phyloP scores from a whole-genome alignment of 53 echinoderm and acorn worm genomes.

The Astropecten irregularis region DNA sequence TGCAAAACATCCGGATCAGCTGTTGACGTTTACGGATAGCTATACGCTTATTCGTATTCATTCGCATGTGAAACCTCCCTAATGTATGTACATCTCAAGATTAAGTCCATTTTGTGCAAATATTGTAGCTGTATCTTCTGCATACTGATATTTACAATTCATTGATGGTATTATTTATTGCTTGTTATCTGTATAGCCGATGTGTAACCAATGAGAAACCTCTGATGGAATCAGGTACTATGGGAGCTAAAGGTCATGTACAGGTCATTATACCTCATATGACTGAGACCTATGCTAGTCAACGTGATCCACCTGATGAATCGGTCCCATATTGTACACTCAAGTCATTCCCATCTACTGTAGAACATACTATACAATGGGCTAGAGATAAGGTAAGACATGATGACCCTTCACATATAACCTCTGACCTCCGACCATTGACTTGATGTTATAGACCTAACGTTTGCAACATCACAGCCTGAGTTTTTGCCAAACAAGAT shows the following conservation, averaged over 20 bases:
- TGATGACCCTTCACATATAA: background rate
- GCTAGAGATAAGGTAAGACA: conserved; percentile 96
- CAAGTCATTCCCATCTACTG: conserved; percentile 93
- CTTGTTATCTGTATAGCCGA: conserved; percentile 62
- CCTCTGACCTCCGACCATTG: background rate
- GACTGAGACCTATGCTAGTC: conserved; percentile 91
- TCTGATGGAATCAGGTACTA: conserved; percentile 91
- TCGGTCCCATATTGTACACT: conserved; percentile 97
- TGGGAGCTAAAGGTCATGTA: conserved; percentile 98
- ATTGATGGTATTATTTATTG: background rate
- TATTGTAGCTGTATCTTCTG: no score
- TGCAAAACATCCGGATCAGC: no score
- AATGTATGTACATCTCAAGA: no score
- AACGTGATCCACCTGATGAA: conserved; percentile 88
- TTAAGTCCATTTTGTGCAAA: no score
- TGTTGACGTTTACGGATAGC: no score
- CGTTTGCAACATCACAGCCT: no score
- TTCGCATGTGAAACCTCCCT: no score
- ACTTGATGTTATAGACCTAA: no score
- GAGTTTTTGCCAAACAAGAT: no score
- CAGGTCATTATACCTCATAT: conserved; percentile 96
- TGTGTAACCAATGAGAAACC: conserved; percentile 90
- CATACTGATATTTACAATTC: no score
- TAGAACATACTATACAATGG: conserved; percentile 99
- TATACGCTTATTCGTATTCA: no score